These are phyloP conservation scores for Myrmecobius fasciatus DNA, from an alignment of 2,113 vertebrate species.

Conservation along the genomic window DNA sequence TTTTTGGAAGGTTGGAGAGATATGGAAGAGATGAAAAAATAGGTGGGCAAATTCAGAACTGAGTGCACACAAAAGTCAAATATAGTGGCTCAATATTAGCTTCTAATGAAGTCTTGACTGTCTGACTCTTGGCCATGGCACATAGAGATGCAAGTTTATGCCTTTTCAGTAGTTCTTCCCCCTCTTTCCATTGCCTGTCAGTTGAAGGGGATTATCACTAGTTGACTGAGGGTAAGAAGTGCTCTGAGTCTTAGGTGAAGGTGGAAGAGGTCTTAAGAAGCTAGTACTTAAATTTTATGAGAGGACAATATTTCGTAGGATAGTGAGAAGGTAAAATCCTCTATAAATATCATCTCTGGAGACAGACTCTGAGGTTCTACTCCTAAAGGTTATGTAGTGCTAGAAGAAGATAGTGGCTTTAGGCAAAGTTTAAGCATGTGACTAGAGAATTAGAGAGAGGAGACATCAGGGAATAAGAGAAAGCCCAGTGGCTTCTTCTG, in stretches of 20 bases:
- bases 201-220: neutral
- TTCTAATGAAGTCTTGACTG: neutral
- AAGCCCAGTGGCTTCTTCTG: neutral
- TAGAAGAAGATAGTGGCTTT: neutral
- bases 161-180: neutral
- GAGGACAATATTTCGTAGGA: neutral
- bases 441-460: neutral
- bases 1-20: neutral
- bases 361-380: constrained; percentile 23
- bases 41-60: neutral
- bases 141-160: neutral
- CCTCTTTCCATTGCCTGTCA: neutral
- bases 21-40: neutral
- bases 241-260: neutral
- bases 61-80: neutral
- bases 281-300: neutral
- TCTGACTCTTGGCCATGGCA: neutral
- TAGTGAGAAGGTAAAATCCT: neutral
- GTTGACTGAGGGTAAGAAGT: neutral
- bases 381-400: constrained; percentile 46
- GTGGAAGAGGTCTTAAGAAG: neutral
- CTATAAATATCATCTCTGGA: neutral
- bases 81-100: neutral
- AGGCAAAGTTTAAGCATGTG: constrained; percentile 12
- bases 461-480: neutral